Evolutionary conservation across 2,113 vertebrate species (phyloP).

Genomic region (Ploceus nigricollis): DNA sequence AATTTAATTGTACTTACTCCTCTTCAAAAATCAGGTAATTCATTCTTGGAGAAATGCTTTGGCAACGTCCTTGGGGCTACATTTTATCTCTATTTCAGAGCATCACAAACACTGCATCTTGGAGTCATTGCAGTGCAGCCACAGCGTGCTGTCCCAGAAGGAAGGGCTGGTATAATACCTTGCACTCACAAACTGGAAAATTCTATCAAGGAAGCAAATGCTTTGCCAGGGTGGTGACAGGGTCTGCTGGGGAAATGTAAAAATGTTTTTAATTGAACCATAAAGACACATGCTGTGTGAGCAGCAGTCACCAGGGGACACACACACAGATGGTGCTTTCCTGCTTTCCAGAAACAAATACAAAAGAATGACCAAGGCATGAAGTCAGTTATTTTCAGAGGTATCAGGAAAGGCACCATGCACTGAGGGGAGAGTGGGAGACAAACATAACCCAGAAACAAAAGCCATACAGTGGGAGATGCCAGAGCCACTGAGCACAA

Average conservation of each 20-base stretch:
- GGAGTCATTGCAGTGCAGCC: not conserved
- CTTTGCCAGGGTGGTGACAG: not conserved
- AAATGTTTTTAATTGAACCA: not conserved
- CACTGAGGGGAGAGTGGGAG: not conserved
- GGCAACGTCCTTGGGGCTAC: not conserved
- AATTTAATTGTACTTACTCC: not conserved
- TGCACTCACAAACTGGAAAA: not conserved
- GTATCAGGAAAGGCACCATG: not conserved
- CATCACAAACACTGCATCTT: fast-evolving
- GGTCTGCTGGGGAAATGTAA: not conserved
- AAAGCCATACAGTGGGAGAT: not conserved
- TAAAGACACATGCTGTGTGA: not conserved
- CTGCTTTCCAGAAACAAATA: not conserved
- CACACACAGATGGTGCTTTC: not conserved
- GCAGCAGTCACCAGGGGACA: not conserved
- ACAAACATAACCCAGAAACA: not conserved
- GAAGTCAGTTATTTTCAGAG: not conserved
- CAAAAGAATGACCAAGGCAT: not conserved
- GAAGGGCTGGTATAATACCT: not conserved
- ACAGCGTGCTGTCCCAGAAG: not conserved
- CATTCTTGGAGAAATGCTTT: not conserved
- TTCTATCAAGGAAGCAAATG: not conserved
- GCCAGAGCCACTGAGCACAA: not conserved
- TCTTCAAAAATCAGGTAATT: not conserved
- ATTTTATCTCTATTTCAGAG: not conserved